A percentile compares a stretch with the other conserved stretches of the same genome.
These are phyloP conservation scores for Acanthopleura granulata DNA, from an alignment of 2,888 invertebrate species.

Conservation along the genomic window DNA sequence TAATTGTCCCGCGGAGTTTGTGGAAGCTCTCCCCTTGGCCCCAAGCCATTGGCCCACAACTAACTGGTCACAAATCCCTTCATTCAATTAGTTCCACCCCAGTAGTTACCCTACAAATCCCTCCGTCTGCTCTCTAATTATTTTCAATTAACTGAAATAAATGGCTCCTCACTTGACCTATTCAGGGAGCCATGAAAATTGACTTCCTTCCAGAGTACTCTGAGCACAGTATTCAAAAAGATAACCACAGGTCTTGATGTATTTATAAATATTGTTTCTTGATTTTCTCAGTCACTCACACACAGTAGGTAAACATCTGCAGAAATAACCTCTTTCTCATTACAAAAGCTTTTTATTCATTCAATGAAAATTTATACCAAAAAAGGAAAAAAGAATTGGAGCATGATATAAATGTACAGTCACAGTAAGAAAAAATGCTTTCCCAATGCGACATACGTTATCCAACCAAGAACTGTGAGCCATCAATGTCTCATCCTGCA, in stretches of 20 bases:
- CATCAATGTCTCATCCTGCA: no score
- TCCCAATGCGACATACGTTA: no score
- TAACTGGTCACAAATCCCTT: background rate
- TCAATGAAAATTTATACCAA: no score
- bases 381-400: no score
- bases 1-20: background rate
- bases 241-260: no score
- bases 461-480: no score
- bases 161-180: background rate
- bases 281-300: background rate
- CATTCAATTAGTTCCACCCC: slow-evolving; percentile 2
- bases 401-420: no score
- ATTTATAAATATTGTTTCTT: no score
- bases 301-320: background rate
- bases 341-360: background rate
- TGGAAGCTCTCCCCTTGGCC: background rate
- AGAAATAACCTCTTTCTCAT: background rate
- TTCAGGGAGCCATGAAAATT: background rate
- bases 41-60: background rate
- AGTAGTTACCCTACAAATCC: background rate
- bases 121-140: background rate
- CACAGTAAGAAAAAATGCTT: no score
- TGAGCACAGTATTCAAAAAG: no score
- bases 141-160: background rate
- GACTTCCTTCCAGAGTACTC: background rate